A percentile compares a stretch with the other conserved stretches of the same genome.
phyloP scores from a whole-genome alignment of 2,888 invertebrate genomes.

The Polydesmus complanatus region DNA sequence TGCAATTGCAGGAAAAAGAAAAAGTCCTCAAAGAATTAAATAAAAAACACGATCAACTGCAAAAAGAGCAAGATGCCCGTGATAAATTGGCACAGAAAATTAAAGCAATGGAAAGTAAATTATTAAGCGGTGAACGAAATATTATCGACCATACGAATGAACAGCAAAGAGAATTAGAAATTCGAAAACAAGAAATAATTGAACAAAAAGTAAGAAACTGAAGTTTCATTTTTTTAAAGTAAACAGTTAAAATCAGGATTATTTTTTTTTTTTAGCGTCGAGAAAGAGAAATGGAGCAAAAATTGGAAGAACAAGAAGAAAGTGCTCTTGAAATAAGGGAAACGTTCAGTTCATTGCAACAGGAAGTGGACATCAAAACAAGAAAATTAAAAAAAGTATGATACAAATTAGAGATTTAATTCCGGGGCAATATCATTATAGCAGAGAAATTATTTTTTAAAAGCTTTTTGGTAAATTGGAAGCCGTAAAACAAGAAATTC shows the following conservation, averaged over 20 bases:
- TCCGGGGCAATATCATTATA: background rate
- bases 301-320: conserved; percentile 85
- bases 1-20: conserved; percentile 39
- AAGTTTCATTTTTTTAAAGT: background rate
- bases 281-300: conserved; percentile 84
- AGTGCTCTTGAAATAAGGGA: conserved; percentile 77
- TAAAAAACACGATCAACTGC: conserved; percentile 50
- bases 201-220: conserved; percentile 52
- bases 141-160: conserved; percentile 91
- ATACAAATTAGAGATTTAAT: background rate
- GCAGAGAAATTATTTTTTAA: too few relatives aligned
- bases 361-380: conserved; percentile 93
- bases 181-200: conserved; percentile 69
- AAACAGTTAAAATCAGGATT: background rate
- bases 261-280: conserved; percentile 28
- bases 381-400: conserved; percentile 66
- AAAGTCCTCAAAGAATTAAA: conserved; percentile 42
- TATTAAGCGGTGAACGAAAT: conserved; percentile 86
- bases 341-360: conserved; percentile 81
- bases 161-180: conserved; percentile 77
- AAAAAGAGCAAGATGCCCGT: conserved; percentile 32
- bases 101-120: conserved; percentile 75
- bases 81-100: conserved; percentile 65
- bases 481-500: conserved; percentile 57
- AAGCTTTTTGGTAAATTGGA: conserved; percentile 65